These are phyloP conservation scores for Platanista minor DNA, from an alignment of 2,113 vertebrate genomes.

Conservation along the genomic window DNA sequence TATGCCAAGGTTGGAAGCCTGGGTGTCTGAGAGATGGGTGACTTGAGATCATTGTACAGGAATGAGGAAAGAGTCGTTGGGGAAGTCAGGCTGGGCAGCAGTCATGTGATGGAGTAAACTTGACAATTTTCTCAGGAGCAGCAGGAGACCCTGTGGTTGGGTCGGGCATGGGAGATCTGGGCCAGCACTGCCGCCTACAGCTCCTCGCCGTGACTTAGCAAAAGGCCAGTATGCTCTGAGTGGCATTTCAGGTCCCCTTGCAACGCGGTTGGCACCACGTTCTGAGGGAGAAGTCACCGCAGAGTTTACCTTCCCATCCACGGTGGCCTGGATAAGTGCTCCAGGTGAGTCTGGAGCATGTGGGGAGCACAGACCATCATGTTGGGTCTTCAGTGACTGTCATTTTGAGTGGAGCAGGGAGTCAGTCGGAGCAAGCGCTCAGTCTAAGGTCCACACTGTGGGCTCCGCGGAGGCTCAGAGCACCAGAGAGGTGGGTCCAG, in stretches of 20 bases:
- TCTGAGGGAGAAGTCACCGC: neutral
- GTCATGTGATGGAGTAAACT: neutral
- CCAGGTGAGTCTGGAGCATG: neutral
- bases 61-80: neutral
- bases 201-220: neutral
- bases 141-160: neutral
- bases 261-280: neutral
- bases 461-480: neutral
- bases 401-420: neutral
- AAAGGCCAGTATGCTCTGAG: neutral
- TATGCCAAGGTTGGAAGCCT: neutral
- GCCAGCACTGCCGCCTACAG: neutral
- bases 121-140: neutral
- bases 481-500: neutral
- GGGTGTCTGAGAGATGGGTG: neutral
- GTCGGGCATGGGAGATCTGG: neutral
- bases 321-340: neutral
- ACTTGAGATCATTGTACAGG: neutral
- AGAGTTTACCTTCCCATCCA: neutral
- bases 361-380: neutral
- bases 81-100: neutral
- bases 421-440: accelerated
- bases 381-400: neutral
- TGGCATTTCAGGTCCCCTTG: neutral
- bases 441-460: neutral